These are phyloP conservation scores for Rhea pennata DNA, from an alignment of 2,113 vertebrate species.

Conservation along the genomic window DNA sequence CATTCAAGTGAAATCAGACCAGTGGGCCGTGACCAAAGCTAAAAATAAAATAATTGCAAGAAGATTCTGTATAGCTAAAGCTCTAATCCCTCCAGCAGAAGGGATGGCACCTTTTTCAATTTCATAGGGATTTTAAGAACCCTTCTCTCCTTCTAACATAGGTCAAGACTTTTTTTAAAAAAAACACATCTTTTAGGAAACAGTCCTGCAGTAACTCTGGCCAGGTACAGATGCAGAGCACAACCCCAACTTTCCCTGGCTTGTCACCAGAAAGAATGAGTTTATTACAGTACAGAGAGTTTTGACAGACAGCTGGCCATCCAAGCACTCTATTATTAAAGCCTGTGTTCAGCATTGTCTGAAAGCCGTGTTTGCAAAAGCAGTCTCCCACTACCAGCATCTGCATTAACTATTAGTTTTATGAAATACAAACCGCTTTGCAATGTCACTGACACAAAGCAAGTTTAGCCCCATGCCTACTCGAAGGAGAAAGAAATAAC, in stretches of 20 bases:
- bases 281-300: conserved; percentile 23
- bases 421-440: conserved; percentile 36
- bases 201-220: neutral
- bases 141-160: neutral
- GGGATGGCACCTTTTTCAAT: conserved; percentile 13
- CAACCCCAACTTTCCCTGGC: neutral
- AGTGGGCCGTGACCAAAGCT: conserved; percentile 30
- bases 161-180: neutral
- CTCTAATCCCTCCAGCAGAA: conserved; percentile 17
- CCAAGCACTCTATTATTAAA: neutral
- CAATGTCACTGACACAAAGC: conserved; percentile 45
- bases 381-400: conserved; percentile 3
- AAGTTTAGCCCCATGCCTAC: conserved; percentile 1
- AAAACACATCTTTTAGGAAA: neutral
- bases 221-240: neutral
- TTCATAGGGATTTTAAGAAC: conserved; percentile 5
- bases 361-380: conserved; percentile 23
- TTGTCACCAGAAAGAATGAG: conserved; percentile 17
- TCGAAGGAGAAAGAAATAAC: conserved; percentile 36
- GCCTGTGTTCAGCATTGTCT: conserved; percentile 31
- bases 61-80: neutral
- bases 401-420: conserved; percentile 50
- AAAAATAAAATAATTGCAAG: conserved; percentile 58
- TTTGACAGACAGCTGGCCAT: conserved; percentile 54
- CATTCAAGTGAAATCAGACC: conserved; percentile 39